Percentiles rank a stretch among this genome's conserved stretches.
Conservation (phyloP, 2,888 invertebrate genomes). For the Drosophila kambysellisi region DNA sequence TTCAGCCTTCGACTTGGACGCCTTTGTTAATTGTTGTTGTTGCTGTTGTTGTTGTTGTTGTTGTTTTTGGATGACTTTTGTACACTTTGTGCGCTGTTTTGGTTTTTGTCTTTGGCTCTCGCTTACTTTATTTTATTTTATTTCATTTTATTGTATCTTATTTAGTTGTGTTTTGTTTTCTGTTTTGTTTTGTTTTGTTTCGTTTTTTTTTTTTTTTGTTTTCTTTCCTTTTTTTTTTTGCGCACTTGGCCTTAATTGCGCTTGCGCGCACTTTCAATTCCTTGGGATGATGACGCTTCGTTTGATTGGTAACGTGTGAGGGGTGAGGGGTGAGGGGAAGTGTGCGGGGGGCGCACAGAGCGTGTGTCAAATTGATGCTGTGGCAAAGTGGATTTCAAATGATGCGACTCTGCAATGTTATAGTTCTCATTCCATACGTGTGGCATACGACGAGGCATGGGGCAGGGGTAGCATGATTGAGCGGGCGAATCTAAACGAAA, state of each 20-base stretch:
- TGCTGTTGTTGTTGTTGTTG: conserved; percentile 11
- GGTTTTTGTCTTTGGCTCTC: conserved; percentile 28
- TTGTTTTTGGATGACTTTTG: conserved; percentile 43
- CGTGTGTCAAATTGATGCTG: conserved; percentile 71
- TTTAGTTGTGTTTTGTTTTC: conserved; percentile 11
- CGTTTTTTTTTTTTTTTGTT: conserved; percentile 5
- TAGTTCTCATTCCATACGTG: conserved; percentile 32
- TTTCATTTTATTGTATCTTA: conserved; percentile 25
- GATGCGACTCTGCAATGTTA: conserved; percentile 58
- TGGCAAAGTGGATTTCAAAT: conserved; percentile 60
- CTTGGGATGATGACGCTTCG: conserved; percentile 53
- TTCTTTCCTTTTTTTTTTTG: conserved; percentile 20
- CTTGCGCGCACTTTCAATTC: conserved; percentile 79
- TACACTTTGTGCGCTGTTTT: conserved; percentile 30
- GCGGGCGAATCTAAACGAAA: conserved; percentile 58
- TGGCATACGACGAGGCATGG: not conserved
- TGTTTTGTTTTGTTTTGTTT: conserved; percentile 22
- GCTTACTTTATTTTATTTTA: conserved; percentile 24
- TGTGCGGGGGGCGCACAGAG: conserved; percentile 2
- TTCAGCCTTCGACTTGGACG: conserved; percentile 59
- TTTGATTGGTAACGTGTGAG: conserved; percentile 13
- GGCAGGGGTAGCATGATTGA: conserved; percentile 7
- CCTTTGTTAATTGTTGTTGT: conserved; percentile 30
- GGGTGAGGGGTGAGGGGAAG: no score
- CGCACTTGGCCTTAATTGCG: conserved; percentile 80